Evolutionary conservation across 1,140 invertebrate species (phyloP), one percentile per base, ranked within the genome.

Genomic region (Capitella teleta): DNA sequence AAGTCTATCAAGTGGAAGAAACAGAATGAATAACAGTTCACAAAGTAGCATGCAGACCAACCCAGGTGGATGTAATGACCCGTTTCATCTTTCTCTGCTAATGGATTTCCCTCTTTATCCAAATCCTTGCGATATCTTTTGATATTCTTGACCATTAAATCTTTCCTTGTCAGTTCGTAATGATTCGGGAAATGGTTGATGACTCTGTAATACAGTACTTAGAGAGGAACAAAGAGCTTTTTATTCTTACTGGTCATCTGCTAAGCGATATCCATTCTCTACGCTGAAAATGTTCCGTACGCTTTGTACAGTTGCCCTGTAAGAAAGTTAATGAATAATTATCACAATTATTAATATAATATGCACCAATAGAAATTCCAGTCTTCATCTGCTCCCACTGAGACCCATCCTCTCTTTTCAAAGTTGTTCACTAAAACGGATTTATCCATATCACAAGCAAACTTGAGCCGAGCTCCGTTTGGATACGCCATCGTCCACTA

Each of bases 281-380:
- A 91, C 82, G 63, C 88, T 91, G 62, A 94, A 95, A 42, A 96
- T 80, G 63, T 82, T 88, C 46, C 89, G 74, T 54, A 89, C 89
- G 5, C 85, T 92, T 60, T 86, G 83, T 5, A 89, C 89, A 8
- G 83, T 85, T 1, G 90, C 86, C 82, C 82, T 83, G 58, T 23
- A 68, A 64, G 57, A 40, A 41, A 41, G 19, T 19, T 1, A n/a
- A 41, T 41, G 10, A 41, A 41, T 19, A 41, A 12, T n/a, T n/a
- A 41, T 19, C 12, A 19, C 38, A 34, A 16, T 41, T 41, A 19
- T 41, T 14, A 19, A 41, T 41, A n/a, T n/a, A n/a, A n/a, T n/a
- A n/a, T n/a, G n/a, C n/a, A 83, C 90, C 90, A 96, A 68, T 94
- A 94, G 68, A 94, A 90, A 68, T 94, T 90, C 90, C 90, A 96